These are phyloP conservation scores for Hyaena hyaena DNA, from an alignment of 2,113 vertebrate species.

Conservation along the genomic window DNA sequence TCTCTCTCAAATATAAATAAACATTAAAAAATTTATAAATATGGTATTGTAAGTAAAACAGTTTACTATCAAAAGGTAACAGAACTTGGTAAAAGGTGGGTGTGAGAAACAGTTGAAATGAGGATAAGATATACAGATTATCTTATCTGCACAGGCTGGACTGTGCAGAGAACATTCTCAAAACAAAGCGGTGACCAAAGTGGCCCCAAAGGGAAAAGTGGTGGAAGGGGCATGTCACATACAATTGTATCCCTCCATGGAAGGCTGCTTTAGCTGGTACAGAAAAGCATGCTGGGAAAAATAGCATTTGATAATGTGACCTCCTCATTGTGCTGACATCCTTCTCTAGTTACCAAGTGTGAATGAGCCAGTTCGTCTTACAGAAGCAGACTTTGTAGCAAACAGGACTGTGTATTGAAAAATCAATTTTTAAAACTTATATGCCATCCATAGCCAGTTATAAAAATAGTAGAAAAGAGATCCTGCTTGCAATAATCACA, in stretches of 20 bases:
- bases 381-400: not conserved
- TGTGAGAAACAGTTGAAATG: not conserved
- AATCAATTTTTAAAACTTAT: not conserved
- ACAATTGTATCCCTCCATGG: too few species aligned
- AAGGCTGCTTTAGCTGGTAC: not conserved
- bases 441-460: not conserved
- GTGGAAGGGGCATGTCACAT: accelerated
- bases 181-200: not conserved
- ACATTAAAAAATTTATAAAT: not conserved
- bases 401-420: not conserved
- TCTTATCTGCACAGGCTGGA: not conserved
- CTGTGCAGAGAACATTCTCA: not conserved
- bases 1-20: too few species aligned
- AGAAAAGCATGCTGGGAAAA: not conserved
- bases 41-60: not conserved
- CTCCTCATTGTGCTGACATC: too few species aligned
- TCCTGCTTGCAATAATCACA: not conserved
- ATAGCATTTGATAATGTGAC: not conserved
- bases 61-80: not conserved
- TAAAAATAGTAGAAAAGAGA: not conserved
- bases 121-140: not conserved
- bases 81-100: not conserved
- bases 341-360: not conserved
- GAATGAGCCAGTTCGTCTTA: not conserved
- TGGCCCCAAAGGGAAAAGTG: not conserved